Evolutionary conservation across 2,113 vertebrate genomes (phyloP).

Genomic region (Thunnus thynnus): DNA sequence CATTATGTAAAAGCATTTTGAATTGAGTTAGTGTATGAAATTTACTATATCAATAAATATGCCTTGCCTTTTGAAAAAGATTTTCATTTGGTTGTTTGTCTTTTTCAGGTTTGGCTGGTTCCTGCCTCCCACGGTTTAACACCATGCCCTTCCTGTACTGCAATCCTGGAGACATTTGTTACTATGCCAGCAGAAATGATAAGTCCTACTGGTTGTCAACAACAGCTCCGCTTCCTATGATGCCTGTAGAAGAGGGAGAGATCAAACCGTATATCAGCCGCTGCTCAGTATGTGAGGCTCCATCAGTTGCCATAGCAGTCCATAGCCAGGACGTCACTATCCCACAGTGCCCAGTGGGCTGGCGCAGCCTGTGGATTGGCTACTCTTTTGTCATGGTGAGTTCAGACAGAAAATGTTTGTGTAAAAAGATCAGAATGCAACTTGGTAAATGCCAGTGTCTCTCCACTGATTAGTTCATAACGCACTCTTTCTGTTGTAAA

Average conservation of each 20-base stretch:
- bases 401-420: too few relatives aligned
- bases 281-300: conserved; percentile 97
- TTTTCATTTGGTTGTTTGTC: conserved; percentile 22
- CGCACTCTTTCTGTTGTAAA: too few relatives aligned
- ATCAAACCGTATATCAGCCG: conserved; percentile 97
- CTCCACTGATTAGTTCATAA: too few relatives aligned
- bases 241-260: conserved; percentile 93
- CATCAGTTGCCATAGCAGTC: conserved; percentile 94
- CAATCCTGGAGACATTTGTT: conserved; percentile 95
- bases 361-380: conserved; percentile 98
- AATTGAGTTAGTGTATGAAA: not conserved
- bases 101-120: conserved; percentile 92
- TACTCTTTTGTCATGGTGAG: conserved; percentile 99
- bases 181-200: conserved; percentile 97
- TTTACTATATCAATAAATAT: not conserved
- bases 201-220: conserved; percentile 99
- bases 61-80: not conserved
- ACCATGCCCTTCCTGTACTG: conserved; percentile 99
- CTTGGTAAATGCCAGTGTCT: too few relatives aligned
- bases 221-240: conserved; percentile 97
- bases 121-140: conserved; percentile 94
- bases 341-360: conserved; percentile 93
- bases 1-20: not conserved
- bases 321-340: conserved; percentile 96
- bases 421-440: too few relatives aligned